Evolutionary conservation across 2,888 invertebrate genomes (phyloP), one percentile per base, ranked within the genome.

Genomic region (Phorcus lineatus): DNA sequence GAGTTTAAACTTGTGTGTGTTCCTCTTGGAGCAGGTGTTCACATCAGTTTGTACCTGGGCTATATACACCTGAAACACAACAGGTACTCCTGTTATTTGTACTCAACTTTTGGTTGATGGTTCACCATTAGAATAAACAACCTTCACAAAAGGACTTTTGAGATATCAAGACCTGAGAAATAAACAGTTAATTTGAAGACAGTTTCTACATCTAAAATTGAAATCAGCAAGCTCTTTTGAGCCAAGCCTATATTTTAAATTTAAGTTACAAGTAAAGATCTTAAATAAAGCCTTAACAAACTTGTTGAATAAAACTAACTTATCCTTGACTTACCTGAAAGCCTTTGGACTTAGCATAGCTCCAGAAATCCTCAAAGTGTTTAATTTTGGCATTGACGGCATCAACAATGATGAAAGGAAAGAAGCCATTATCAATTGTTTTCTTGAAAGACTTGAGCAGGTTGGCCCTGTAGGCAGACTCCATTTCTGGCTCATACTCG

Each of bases 391-490:
- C 96, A 93, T 98, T 98, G 55, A 97, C 95, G 89, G 97, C 96
- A 93, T 99, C 99, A 66, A 97, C 95, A 91, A 99, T 97, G 87
- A 99, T 96, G 92, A 99, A 98, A 81, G 96, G 95, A 93, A 98
- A 98, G 92, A 96, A 97, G 81, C 97, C 96, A 93, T 98, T 97
- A 11, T 96, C 96, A 2, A 98, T 94, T 36, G 96, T 97, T 93
- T 98, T 97, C 92, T 97, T 97, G 92, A 97, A 98, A 16, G 97
- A 96, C 94, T 97, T 97, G 82, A 96, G 94, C 83, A 99, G 94
- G 78, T 96, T 97, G 84, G 94, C 95, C 87, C 96, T 93, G 91
- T 99, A 99, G 3, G 95, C 94, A 78, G 95, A 95, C 93, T 98
- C 98, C 95, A 96, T 95, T 36, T 95, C 95, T 62, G 95, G 95